Conservation (phyloP, 2,888 invertebrate species). For the Caenorhabditis becei region DNA sequence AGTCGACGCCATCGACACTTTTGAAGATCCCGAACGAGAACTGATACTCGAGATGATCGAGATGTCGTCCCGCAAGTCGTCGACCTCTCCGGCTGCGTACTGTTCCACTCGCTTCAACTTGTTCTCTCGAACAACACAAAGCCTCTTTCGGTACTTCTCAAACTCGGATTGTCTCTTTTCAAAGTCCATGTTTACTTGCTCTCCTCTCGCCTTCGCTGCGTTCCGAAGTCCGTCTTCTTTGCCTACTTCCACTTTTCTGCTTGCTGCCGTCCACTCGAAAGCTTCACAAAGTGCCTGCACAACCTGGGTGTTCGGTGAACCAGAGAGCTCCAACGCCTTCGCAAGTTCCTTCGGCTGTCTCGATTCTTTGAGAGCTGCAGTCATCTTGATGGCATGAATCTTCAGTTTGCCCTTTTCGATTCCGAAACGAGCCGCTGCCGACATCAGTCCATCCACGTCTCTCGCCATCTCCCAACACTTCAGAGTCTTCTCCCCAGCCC, state of each 20-base stretch:
- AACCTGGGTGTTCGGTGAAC: conserved; percentile 24
- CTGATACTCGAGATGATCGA: conserved; percentile 58
- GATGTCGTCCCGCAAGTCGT: conserved; percentile 52
- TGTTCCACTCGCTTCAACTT: conserved; percentile 67
- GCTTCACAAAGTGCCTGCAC: conserved; percentile 45
- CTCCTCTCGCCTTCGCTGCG: conserved; percentile 1
- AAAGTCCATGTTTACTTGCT: conserved; percentile 35
- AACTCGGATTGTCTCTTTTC: conserved; percentile 29
- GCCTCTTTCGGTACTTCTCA: conserved; percentile 57
- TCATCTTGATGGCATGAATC: conserved; percentile 51
- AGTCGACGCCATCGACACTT: conserved; percentile 68
- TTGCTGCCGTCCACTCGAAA: conserved; percentile 45
- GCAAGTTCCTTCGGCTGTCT: conserved; percentile 38
- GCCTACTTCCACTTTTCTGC: conserved; percentile 21
- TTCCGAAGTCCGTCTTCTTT: conserved; percentile 9
- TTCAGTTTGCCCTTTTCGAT: conserved; percentile 36
- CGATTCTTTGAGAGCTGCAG: conserved; percentile 30
- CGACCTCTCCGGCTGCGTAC: conserved; percentile 55
- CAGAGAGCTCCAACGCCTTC: conserved; percentile 38
- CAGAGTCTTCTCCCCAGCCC: conserved; percentile 53
- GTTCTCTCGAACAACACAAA: conserved; percentile 66
- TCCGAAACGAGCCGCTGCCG: conserved; percentile 32
- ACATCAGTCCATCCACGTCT: conserved; percentile 44
- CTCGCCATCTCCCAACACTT: conserved; percentile 60
- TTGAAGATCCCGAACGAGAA: conserved; percentile 48